Conservation (phyloP, 1,140 invertebrate genomes). For the Drosophila mayri region DNA sequence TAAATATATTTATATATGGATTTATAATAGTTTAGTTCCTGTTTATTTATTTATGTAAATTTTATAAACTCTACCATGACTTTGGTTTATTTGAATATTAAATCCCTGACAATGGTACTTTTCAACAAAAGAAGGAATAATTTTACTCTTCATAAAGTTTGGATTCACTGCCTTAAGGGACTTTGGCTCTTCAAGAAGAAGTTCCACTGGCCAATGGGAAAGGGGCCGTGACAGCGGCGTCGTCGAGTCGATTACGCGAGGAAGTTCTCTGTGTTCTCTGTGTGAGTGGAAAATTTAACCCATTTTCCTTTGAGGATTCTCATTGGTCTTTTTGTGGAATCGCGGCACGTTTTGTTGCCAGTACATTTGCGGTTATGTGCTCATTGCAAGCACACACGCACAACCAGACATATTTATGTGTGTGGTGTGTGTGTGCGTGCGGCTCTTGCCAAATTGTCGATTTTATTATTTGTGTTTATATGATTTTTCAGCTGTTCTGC, state of each 20-base stretch:
- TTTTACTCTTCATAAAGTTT: not conserved
- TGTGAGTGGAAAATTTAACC: conserved; percentile 58
- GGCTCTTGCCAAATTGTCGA: conserved; percentile 82
- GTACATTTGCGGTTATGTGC: conserved; percentile 81
- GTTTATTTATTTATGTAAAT: too few species aligned
- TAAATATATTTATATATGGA: not conserved
- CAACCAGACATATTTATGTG: conserved; percentile 33
- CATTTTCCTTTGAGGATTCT: conserved; percentile 51
- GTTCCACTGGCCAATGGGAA: conserved; percentile 25
- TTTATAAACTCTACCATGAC: too few species aligned
- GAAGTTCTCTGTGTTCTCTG: conserved; percentile 25
- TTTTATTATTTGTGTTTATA: conserved; percentile 85
- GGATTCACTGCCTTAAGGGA: not conserved
- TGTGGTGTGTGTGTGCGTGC: conserved; percentile 57
- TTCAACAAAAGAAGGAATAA: not conserved
- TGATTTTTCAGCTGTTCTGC: conserved; percentile 84
- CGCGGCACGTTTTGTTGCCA: conserved; percentile 80
- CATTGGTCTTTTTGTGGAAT: conserved; percentile 65
- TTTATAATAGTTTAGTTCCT: not conserved
- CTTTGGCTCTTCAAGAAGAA: not conserved
- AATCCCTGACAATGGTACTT: not conserved
- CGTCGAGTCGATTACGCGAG: conserved; percentile 47
- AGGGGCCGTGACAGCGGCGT: conserved; percentile 45
- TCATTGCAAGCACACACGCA: conserved; percentile 58
- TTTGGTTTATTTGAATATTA: not conserved